phyloP scores from a whole-genome alignment of 1,140 invertebrate species.

The Teleogryllus occipitalis region DNA sequence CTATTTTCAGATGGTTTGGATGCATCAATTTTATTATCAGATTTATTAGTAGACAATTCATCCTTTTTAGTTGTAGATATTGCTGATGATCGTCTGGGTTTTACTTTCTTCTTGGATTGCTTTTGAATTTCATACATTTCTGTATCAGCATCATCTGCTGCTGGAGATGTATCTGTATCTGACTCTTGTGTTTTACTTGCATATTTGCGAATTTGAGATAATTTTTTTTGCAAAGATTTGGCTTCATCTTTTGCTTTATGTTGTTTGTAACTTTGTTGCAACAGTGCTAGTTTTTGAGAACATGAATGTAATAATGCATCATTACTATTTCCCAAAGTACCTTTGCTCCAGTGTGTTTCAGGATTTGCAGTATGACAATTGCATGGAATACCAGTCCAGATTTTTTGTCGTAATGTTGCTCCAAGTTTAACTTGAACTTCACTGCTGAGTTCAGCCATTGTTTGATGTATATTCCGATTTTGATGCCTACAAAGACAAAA shows the following conservation, averaged over 20 bases:
- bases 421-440: slow-evolving; percentile 40
- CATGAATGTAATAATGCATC: slow-evolving; percentile 16
- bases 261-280: slow-evolving; percentile 9
- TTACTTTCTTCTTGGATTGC: background rate
- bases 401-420: slow-evolving; percentile 44
- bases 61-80: background rate
- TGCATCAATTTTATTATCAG: background rate
- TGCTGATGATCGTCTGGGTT: background rate
- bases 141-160: background rate
- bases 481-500: background rate
- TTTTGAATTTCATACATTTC: background rate
- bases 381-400: slow-evolving; percentile 43
- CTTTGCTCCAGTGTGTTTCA: slow-evolving; percentile 18
- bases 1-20: background rate
- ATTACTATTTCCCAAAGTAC: background rate
- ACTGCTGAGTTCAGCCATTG: background rate
- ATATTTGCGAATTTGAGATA: background rate
- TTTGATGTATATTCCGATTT: background rate
- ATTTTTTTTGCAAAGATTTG: background rate
- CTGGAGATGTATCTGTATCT: background rate
- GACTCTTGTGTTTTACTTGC: background rate
- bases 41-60: background rate
- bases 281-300: slow-evolving; percentile 14
- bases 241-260: background rate
- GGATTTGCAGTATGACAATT: slow-evolving; percentile 3